Conservation (phyloP, 2,797 vertebrate genomes). For the Peromyscus eremicus region DNA sequence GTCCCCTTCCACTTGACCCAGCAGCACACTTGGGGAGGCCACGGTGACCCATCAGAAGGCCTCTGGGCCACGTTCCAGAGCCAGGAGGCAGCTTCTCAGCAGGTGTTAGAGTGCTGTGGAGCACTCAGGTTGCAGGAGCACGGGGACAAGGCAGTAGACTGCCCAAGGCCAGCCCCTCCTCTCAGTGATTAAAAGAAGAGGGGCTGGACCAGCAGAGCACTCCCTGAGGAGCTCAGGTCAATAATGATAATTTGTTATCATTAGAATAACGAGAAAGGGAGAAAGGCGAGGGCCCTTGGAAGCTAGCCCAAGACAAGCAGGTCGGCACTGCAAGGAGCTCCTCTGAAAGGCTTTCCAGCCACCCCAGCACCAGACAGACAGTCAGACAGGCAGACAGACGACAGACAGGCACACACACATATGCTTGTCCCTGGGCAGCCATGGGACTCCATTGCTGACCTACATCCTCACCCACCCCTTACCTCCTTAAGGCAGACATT, state of each 20-base stretch:
- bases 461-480: not conserved
- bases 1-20: not conserved
- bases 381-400: not conserved
- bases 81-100: not conserved
- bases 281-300: slow-evolving; percentile 13
- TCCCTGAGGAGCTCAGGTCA: slow-evolving; percentile 16
- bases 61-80: not conserved
- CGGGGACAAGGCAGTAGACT: not conserved
- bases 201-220: not conserved
- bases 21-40: not conserved
- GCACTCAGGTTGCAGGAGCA: not conserved
- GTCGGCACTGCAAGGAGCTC: slow-evolving; percentile 40
- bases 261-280: slow-evolving; percentile 59
- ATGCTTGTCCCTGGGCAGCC: not conserved
- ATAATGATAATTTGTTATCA: not conserved
- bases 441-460: not conserved
- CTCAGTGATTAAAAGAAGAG: not conserved
- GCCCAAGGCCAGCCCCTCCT: not conserved
- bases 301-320: slow-evolving; percentile 50
- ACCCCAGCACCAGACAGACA: not conserved
- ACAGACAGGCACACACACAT: not conserved
- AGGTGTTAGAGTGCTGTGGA: not conserved
- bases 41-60: not conserved
- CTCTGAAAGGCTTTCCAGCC: slow-evolving; percentile 54
- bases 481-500: not conserved